These are phyloP conservation scores for Spisula solida DNA, from an alignment of 2,888 invertebrate species.

Conservation along the genomic window DNA sequence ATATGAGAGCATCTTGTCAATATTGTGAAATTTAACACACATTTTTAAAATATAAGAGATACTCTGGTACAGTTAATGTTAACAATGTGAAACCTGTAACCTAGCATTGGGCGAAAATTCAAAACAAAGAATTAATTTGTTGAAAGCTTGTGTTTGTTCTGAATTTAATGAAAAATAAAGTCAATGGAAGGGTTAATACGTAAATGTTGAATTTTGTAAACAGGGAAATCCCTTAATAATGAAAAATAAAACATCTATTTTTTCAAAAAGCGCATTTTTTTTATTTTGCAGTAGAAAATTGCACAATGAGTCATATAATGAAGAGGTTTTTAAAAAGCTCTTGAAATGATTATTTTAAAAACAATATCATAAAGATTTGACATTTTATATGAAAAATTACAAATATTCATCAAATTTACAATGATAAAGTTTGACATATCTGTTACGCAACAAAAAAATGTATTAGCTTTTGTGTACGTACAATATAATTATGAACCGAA, in stretches of 20 bases:
- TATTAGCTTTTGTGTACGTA: neutral
- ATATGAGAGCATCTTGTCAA: neutral
- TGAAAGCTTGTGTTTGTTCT: conserved; percentile 27
- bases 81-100: neutral
- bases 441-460: conserved; percentile 21
- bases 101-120: conserved; percentile 7
- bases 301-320: neutral
- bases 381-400: conserved; percentile 22
- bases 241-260: conserved; percentile 28
- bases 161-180: conserved; percentile 28
- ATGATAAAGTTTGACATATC: conserved; percentile 15
- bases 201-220: conserved; percentile 22
- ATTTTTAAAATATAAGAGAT: neutral
- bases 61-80: neutral
- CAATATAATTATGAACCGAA: neutral
- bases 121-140: conserved; percentile 28
- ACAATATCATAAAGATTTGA: conserved; percentile 20
- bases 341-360: neutral
- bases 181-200: conserved; percentile 32
- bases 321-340: conserved; percentile 3
- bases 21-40: conserved; percentile 5
- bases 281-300: conserved; percentile 1
- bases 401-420: conserved; percentile 15
- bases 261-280: neutral
- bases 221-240: conserved; percentile 17